Base-by-base conservation (phyloP, 2,888 invertebrate species). In the Protonemura montana region DNA sequence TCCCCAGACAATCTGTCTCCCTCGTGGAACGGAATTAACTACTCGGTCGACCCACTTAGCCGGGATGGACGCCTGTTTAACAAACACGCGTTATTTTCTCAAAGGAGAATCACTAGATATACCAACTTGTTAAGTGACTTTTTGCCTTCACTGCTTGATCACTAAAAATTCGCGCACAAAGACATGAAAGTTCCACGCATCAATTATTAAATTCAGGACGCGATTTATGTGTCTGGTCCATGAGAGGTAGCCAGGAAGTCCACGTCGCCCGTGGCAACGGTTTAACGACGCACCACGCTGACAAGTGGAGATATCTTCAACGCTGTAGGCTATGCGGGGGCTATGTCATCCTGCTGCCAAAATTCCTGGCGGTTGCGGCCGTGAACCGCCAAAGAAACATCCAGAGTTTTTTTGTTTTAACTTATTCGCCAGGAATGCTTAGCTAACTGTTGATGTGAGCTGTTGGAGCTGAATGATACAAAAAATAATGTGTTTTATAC, bases 1-100 rank as follows among this genome's bases (percentile, higher is more conserved):
- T 25, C 78, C 29, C 81, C 59, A 76, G 84, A 84, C 84, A 84
- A 84, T 76, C 84, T 84, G 84, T 59, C 76, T 26, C 84, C 59
- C 76, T 25, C 84, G 0, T 7, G 84, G 76, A 76, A 25, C 28
- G 28, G 29, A 84, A 76, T 84, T 84, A 84, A 84, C 84, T 84
- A 28, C 84, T 76, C 59, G 59, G 59, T 7, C 84, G 59, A 7
- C 84, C 84, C 84, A 42, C 76, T 59, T 81, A 28, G 81, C 30
- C 30, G n/a, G 6, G 30, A 81, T 16, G 81, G 28, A 29, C 81
- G 81, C 27, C 30, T 28, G 26, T 21, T n/a, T 29, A 80, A 30
- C 81, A 13, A 28, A 81, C 81, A 28, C 21, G 30, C 28, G 81
- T 81, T 81, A 29, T 28, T 30, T 5, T 81, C n/a, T 10, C n/a